Base-by-base conservation (phyloP, 2,797 vertebrate species). In the Trematomus bernacchii region DNA sequence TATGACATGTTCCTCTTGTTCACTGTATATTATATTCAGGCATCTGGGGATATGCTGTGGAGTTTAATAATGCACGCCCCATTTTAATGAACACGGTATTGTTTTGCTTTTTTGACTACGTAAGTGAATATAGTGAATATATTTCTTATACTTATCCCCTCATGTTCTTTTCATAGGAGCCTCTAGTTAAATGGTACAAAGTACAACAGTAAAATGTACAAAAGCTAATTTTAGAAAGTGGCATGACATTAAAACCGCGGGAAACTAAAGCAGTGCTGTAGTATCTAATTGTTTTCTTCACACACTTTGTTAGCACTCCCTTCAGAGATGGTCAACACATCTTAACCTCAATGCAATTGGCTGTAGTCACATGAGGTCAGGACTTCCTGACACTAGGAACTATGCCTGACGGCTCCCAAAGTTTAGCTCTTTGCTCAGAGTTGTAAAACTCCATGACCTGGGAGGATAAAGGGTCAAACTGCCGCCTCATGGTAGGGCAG, bases 391-490 rank as follows among this genome's bases (percentile, higher is more conserved):
- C 80, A 86, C 78, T 27, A 79, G 71, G 80, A 86, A 73, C 84
- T 70, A 68, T 76, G 80, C 54, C 71, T 81, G 85, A 81, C 72
- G 71, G 54, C 71, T 80, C 50, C 81, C 79, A 64, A 77, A 79
- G 71, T 83, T 77, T 62, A 84, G 86, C 79, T 33, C 79, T 80
- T 80, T 80, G 74, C 85, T 75, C 71, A 6, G 53, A 68, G 83
- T 80, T 64, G 77, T 89, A 92, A 90, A 94, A 92, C 82, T 80
- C 44, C 40, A 37, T 86, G 89, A 92, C 89, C 84, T 88, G 70
- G 60, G 73, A 73, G 50, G 59, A 73, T 66, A 66, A 86, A 71
- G 75, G 87, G 85, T 91, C 86, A 92, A 87, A 64, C 79, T 78
- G 80, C 80, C 71, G 80, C 80, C 84, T 86, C 70, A 68, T 79